Percentiles rank a stretch among this genome's conserved stretches.
These are phyloP conservation scores for Loxodonta africana DNA, from an alignment of 2,113 vertebrate species.

Conservation along the genomic window DNA sequence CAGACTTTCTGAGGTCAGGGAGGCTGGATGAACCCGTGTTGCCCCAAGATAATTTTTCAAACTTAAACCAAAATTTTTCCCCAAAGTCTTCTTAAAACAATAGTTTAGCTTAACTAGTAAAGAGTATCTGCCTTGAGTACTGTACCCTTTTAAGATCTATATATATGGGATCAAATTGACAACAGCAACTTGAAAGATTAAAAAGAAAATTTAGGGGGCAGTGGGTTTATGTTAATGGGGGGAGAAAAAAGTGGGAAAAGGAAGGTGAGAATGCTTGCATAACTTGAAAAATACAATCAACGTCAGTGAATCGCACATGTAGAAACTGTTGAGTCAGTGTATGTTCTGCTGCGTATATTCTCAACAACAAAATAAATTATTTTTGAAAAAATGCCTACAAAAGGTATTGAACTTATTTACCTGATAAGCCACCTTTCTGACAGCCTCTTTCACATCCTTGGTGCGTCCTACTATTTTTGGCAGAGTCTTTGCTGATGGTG, in stretches of 20 bases:
- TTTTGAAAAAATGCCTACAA: slow-evolving; percentile 3
- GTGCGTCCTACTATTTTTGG: slow-evolving; percentile 94
- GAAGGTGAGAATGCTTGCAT: neutral
- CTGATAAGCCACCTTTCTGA: slow-evolving; percentile 96
- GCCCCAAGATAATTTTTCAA: neutral
- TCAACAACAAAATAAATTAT: neutral
- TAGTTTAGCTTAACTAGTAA: neutral
- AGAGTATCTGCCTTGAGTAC: neutral
- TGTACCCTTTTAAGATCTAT: neutral
- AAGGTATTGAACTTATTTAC: slow-evolving; percentile 83
- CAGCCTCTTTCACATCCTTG: slow-evolving; percentile 94
- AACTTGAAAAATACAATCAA: neutral
- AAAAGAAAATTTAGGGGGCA: neutral
- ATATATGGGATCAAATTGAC: neutral
- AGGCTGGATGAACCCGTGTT: neutral
- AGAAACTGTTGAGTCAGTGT: neutral
- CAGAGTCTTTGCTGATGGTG: slow-evolving; percentile 93
- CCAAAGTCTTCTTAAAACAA: neutral
- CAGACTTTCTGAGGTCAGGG: neutral
- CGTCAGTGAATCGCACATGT: neutral
- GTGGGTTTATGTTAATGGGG: neutral
- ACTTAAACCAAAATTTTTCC: neutral
- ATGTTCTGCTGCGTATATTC: neutral
- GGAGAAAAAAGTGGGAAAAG: neutral
- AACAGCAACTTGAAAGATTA: neutral